Conservation (phyloP, 1,140 invertebrate species). For the Heterodera schachtii region DNA sequence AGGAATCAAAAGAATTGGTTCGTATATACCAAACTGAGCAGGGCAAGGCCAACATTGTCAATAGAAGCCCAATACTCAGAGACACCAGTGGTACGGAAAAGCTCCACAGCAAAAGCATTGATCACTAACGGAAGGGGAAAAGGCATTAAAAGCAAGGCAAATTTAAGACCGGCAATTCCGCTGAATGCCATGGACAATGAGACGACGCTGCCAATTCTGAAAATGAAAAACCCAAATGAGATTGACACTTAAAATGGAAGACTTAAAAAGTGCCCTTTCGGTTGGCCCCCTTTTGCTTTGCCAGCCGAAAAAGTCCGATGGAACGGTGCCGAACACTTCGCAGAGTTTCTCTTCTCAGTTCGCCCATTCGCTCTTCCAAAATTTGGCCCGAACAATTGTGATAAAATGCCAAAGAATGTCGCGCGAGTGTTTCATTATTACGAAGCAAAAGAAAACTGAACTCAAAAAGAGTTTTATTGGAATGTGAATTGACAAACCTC, state of each 20-base stretch:
- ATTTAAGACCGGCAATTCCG: conserved; percentile 55
- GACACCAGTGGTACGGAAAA: conserved; percentile 50
- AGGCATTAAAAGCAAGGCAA: neutral
- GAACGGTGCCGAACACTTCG: conserved; percentile 34
- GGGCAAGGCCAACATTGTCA: conserved; percentile 52
- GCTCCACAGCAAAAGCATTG: conserved; percentile 63
- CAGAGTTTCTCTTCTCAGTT: conserved; percentile 40
- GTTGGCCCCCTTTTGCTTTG: neutral
- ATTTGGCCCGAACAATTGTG: conserved; percentile 39
- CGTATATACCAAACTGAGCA: conserved; percentile 52
- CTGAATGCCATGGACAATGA: conserved; percentile 61
- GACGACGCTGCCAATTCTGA: conserved; percentile 46
- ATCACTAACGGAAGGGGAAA: conserved; percentile 44
- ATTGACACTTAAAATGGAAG: neutral
- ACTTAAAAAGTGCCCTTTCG: conserved; percentile 20
- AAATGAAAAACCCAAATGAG: neutral
- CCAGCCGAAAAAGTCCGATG: conserved; percentile 13
- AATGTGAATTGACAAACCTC: conserved; percentile 24
- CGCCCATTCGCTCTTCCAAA: conserved; percentile 34
- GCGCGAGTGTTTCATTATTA: conserved; percentile 37
- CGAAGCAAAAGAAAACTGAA: conserved; percentile 45
- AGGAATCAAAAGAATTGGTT: neutral
- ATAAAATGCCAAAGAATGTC: conserved; percentile 45
- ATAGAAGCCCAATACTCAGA: conserved; percentile 51
- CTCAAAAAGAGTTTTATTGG: no score